These are phyloP conservation scores for Halictus quadricinctus DNA, from an alignment of 2,888 invertebrate species.

Conservation along the genomic window DNA sequence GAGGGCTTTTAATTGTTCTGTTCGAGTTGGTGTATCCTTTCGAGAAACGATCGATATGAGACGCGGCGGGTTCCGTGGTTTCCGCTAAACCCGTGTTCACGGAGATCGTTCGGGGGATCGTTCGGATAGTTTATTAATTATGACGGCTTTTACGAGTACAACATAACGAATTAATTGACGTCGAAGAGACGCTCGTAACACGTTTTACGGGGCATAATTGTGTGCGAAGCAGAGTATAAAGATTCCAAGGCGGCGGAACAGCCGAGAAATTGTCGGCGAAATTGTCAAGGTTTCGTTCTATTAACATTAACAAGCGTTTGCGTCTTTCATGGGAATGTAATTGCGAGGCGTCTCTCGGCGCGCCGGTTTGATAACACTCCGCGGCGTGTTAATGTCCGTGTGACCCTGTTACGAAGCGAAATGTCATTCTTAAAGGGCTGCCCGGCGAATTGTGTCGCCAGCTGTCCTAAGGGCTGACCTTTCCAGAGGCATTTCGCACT, in stretches of 20 bases:
- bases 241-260: neutral
- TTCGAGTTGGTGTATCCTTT: neutral
- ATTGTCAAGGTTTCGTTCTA: slow-evolving; percentile 6
- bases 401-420: slow-evolving; percentile 26
- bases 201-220: slow-evolving; percentile 40
- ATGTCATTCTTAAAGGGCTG: slow-evolving; percentile 35
- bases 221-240: neutral
- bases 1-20: neutral
- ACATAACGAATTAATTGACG: slow-evolving; percentile 42
- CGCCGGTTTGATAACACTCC: neutral
- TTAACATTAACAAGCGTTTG: slow-evolving; percentile 6
- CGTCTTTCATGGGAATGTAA: neutral
- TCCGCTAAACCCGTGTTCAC: slow-evolving; percentile 10
- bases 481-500: slow-evolving; percentile 38
- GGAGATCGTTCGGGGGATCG: neutral
- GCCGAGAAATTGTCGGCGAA: neutral
- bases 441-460: slow-evolving; percentile 45
- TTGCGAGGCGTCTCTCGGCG: neutral
- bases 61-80: neutral
- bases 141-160: slow-evolving; percentile 26
- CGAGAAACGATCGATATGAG: neutral
- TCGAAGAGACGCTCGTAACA: slow-evolving; percentile 26
- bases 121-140: slow-evolving; percentile 46
- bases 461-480: slow-evolving; percentile 50
- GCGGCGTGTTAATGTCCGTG: neutral